These are phyloP conservation scores for Dallia pectoralis DNA, from an alignment of 2,797 vertebrate species.

Conservation along the genomic window DNA sequence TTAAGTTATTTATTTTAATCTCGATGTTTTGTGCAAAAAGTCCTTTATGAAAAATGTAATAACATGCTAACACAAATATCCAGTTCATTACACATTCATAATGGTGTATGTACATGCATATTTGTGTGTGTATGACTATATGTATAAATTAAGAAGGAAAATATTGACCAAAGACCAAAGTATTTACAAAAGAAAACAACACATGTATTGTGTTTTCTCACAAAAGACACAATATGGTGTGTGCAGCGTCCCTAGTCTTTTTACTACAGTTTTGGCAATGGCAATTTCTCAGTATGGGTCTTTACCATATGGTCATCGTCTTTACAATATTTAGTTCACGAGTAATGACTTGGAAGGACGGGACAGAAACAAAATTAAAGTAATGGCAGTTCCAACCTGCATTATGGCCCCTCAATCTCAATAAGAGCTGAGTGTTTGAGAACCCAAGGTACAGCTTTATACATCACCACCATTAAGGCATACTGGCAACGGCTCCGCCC, in stretches of 20 bases:
- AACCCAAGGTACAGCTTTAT: slow-evolving; percentile 40
- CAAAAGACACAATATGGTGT: slow-evolving; percentile 48
- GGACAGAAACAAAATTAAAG: slow-evolving; percentile 28
- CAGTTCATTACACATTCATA: slow-evolving; percentile 71
- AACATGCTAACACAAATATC: slow-evolving; percentile 76
- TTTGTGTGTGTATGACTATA: slow-evolving; percentile 76
- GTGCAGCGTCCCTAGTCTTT: slow-evolving; percentile 38
- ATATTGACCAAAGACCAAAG: slow-evolving; percentile 84
- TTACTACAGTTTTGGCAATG: slow-evolving; percentile 42
- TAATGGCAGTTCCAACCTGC: slow-evolving; percentile 33
- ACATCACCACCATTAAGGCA: slow-evolving; percentile 46
- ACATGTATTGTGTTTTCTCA: slow-evolving; percentile 64
- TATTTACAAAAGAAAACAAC: slow-evolving; percentile 75
- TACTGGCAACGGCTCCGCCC: slow-evolving; percentile 53
- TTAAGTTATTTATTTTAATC: slow-evolving; percentile 75
- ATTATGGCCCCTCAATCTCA: slow-evolving; percentile 26
- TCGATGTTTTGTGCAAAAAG: slow-evolving; percentile 77
- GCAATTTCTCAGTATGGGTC: slow-evolving; percentile 52
- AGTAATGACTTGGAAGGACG: slow-evolving; percentile 30
- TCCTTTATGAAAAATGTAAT: slow-evolving; percentile 77
- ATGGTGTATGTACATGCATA: slow-evolving; percentile 74
- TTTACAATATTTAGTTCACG: slow-evolving; percentile 38
- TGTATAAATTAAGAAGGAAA: slow-evolving; percentile 74
- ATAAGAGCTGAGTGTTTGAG: slow-evolving; percentile 43
- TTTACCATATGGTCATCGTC: slow-evolving; percentile 38